These are phyloP conservation scores for Stramonita haemastoma DNA, from an alignment of 2,888 invertebrate species.

Conservation along the genomic window DNA sequence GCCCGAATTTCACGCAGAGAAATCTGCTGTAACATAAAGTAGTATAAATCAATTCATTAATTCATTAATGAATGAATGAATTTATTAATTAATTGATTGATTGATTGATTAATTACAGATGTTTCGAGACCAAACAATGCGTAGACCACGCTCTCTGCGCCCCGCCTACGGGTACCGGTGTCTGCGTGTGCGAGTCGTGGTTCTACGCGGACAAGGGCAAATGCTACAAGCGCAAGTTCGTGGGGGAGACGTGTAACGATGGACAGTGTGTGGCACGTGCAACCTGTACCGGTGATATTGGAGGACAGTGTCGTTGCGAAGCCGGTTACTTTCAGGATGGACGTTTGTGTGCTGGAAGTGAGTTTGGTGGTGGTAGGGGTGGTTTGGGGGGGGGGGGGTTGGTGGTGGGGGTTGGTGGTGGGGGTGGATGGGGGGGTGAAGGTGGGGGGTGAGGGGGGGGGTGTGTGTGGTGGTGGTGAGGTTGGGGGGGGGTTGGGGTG, in stretches of 20 bases:
- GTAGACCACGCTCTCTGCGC: conserved; percentile 41
- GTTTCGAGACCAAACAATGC: conserved; percentile 41
- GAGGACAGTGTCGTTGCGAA: conserved; percentile 45
- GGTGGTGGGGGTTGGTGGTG: no score
- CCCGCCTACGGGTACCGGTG: conserved; percentile 29
- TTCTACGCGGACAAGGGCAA: conserved; percentile 43
- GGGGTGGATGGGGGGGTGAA: no score
- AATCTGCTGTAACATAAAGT: no score
- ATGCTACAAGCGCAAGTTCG: conserved; percentile 41
- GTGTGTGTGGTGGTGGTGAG: no score
- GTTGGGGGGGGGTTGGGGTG: no score
- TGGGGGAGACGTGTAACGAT: conserved; percentile 42
- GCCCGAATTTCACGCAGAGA: no score
- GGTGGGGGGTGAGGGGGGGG: no score
- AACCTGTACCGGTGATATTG: conserved; percentile 43
- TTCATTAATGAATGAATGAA: no score
- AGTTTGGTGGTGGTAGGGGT: conserved; percentile 12
- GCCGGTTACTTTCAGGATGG: conserved; percentile 43
- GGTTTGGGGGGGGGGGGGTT: background rate
- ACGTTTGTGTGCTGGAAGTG: conserved; percentile 45
- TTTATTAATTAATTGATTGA: no score
- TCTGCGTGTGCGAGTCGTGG: conserved; percentile 41
- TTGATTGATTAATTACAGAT: no score
- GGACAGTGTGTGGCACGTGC: conserved; percentile 46
- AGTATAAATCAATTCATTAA: no score